Evolutionary conservation across 2,797 vertebrate genomes (phyloP), one percentile per base, ranked within the genome.

Genomic region (Lagocephalus sceleratus): DNA sequence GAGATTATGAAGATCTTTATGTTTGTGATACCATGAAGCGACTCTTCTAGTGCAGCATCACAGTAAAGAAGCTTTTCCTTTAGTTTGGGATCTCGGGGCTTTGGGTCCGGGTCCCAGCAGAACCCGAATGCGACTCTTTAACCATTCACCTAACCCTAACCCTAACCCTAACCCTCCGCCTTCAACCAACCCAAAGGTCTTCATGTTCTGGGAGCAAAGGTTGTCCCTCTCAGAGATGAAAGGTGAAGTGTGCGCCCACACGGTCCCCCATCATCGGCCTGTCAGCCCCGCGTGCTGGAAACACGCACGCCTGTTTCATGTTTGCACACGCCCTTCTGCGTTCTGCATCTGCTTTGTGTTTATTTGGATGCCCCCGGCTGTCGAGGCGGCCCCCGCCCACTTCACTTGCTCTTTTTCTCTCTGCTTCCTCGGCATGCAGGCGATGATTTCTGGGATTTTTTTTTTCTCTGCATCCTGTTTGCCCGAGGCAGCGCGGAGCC

Each of bases 331-430:
- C 81, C 71, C 78, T 47, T 71, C 23, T 71, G 65, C 79, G 65
- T 52, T 49, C 60, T 68, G 68, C 82, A 88, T 85, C 80, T 88
- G 83, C 65, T 68, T 81, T 66, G 66, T 78, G 83, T 87, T 86
- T 82, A 64, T 79, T 81, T 76, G 71, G 71, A 86, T 82, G 81
- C 77, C 70, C 26, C 60, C 57, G 70, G 78, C 79, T 66, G 71
- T 68, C 78, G 63, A 20, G 52, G 35, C 51, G 2, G 2, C 38
- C 47, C 20, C 46, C 48, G 16, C 49, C 49, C 59, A 0, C 22
- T 51, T 29, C 14, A 32, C 21, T 5, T 23, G 25, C 29, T 57
- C 20, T 15, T 45, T 42, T 42, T 45, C 40, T 62, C 29, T 21
- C 40, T 23, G 51, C 17, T 41, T 46, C 32, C 60, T 26, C 45